Evolutionary conservation across 2,113 vertebrate genomes (phyloP), one percentile per base, ranked within the genome.

Genomic region (Amphilophus citrinellus): DNA sequence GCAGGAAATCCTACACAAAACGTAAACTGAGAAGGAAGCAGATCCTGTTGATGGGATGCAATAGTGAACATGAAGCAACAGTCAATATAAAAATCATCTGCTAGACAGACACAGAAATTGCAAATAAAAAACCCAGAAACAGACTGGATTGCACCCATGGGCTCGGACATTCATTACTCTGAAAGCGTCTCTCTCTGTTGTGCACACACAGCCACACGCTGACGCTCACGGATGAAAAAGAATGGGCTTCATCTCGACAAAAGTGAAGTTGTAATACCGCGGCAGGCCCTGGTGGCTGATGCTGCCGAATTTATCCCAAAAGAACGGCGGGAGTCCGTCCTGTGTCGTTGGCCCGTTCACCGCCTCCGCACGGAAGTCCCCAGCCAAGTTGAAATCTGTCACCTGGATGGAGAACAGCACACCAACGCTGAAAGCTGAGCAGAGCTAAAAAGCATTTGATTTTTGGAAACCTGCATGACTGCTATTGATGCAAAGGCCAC

Each of bases 311-410:
- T 22, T 50, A 9, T 83, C 94, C 98, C 98, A 99, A 32, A 2
- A 79, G 91, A 99, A 99, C 2, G 95, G 92, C 0, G 96, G 97
- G 22, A 98, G 97, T 0, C 95, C 97, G 0, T 90, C 96, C 90
- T 98, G 96, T 0, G 97, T 97, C 0, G 97, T 97, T 1, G 98
- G 98, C 0, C 97, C 98, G 9, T 96, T 99, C 84, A 98, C 89
- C 0, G 97, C 97, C 3, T 97, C 91, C 7, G 96, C 95, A 1
- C 85, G 84, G 87, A 97, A 97, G 0, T 92, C 77, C 0, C 88
- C 90, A 4, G 97, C 97, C 92, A 97, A 94, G 30, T 75, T 60
- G 88, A 97, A 95, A 85, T 99, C 98, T 0, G 98, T 95, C 68
- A 98, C 97, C 98, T 98, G 92, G 17, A 86, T 0, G 7, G 0